These are phyloP conservation scores for Drosophila tani DNA, from an alignment of 1,140 invertebrate genomes.

Conservation along the genomic window DNA sequence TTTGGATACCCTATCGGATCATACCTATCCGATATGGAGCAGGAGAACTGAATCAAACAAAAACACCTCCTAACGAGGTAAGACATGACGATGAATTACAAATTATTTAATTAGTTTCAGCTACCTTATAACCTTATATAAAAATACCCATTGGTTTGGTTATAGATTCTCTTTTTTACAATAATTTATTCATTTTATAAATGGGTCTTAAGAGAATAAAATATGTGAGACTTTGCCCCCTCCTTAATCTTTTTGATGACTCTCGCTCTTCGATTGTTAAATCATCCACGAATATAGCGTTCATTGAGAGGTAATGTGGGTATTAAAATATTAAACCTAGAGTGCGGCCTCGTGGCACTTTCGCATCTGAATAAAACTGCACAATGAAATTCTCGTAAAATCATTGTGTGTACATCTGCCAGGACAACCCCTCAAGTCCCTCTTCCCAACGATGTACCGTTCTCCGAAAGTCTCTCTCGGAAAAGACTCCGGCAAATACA, in stretches of 20 bases:
- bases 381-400: constrained; percentile 18
- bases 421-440: neutral
- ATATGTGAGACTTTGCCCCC: neutral
- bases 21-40: neutral
- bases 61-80: no score
- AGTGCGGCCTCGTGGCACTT: neutral
- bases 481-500: constrained; percentile 46
- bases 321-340: constrained; percentile 6
- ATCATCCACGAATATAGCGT: neutral
- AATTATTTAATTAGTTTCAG: no score
- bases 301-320: neutral
- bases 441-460: constrained; percentile 4
- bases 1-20: neutral
- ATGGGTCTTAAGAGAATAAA: neutral
- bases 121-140: no score
- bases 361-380: neutral
- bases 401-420: neutral
- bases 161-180: neutral
- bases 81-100: no score
- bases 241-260: neutral
- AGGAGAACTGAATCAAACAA: neutral
- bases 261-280: neutral
- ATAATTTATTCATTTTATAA: neutral
- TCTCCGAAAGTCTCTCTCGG: constrained; percentile 38
- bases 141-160: no score